Conservation (phyloP, 2,797 vertebrate genomes). For the Acrossocheilus fasciatus region DNA sequence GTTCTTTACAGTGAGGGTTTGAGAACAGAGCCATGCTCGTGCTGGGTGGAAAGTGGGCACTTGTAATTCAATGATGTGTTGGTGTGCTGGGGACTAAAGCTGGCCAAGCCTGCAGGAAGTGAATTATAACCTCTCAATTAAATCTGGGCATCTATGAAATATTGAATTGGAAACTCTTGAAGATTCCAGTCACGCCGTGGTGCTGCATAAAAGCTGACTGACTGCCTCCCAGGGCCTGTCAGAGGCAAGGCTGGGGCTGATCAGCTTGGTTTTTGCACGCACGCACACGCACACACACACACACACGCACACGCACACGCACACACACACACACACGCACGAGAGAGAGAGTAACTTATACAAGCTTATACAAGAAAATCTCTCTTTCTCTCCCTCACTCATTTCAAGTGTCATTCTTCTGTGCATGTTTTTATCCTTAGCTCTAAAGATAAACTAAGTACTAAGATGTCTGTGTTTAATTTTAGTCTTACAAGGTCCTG, state of each 20-base stretch:
- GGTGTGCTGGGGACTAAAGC: conserved; percentile 58
- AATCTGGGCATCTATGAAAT: conserved; percentile 64
- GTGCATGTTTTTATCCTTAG: not conserved
- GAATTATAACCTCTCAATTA: conserved; percentile 65
- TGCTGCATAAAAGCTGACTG: conserved; percentile 53
- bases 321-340: not conserved
- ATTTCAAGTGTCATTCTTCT: not conserved
- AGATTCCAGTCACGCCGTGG: conserved; percentile 57
- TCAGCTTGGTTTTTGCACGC: conserved; percentile 17
- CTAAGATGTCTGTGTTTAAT: not conserved
- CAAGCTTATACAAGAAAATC: conserved; percentile 18
- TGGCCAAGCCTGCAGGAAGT: conserved; percentile 59
- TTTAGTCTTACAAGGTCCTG: not conserved
- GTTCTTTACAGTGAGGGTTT: conserved; percentile 39
- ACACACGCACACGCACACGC: not conserved
- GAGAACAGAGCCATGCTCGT: conserved; percentile 34
- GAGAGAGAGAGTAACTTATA: not conserved
- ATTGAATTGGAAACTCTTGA: conserved; percentile 63
- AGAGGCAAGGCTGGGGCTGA: conserved; percentile 53
- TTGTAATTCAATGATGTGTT: conserved; percentile 63
- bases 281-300: conserved; percentile 6
- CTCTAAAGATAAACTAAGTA: too few relatives aligned
- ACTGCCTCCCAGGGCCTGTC: conserved; percentile 50
- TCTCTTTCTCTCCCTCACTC: not conserved
- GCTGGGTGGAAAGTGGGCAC: conserved; percentile 53